These are phyloP conservation scores for Notarius lentiginosus DNA, from an alignment of 2,113 vertebrate genomes.

Conservation along the genomic window DNA sequence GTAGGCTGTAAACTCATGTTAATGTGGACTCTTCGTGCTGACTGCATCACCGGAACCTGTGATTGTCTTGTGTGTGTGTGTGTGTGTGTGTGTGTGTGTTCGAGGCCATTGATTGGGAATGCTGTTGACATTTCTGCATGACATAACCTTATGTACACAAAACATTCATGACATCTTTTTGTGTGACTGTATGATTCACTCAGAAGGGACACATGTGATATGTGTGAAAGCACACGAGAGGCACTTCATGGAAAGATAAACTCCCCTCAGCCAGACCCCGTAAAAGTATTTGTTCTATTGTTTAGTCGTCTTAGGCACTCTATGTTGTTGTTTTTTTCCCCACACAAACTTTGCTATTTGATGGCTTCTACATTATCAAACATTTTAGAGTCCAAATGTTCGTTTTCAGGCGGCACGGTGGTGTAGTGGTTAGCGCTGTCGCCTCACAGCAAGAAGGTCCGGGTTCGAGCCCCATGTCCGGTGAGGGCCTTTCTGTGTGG, in stretches of 20 bases:
- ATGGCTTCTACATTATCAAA: too few relatives aligned
- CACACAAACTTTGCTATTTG: too few relatives aligned
- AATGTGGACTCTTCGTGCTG: slow-evolving; percentile 22
- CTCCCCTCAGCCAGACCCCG: background rate
- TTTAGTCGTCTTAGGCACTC: background rate
- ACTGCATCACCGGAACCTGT: background rate
- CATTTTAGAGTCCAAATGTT: too few relatives aligned
- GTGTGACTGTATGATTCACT: background rate
- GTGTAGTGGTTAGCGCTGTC: too few relatives aligned
- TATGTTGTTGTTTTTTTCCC: too few relatives aligned
- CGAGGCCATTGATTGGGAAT: background rate
- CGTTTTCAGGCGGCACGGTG: too few relatives aligned
- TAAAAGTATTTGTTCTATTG: background rate
- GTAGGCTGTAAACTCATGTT: slow-evolving; percentile 35
- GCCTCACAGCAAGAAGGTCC: too few relatives aligned
- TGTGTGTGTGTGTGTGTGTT: background rate
- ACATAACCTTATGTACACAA: background rate
- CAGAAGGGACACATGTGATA: background rate
- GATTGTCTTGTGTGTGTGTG: background rate
- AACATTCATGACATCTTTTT: background rate
- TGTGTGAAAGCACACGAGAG: too few relatives aligned
- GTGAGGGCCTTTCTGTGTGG: too few relatives aligned
- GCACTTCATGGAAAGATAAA: background rate
- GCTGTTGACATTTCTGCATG: background rate
- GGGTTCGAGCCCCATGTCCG: too few relatives aligned